phyloP scores from a whole-genome alignment of 2,797 vertebrate genomes.

The Alosa sapidissima region DNA sequence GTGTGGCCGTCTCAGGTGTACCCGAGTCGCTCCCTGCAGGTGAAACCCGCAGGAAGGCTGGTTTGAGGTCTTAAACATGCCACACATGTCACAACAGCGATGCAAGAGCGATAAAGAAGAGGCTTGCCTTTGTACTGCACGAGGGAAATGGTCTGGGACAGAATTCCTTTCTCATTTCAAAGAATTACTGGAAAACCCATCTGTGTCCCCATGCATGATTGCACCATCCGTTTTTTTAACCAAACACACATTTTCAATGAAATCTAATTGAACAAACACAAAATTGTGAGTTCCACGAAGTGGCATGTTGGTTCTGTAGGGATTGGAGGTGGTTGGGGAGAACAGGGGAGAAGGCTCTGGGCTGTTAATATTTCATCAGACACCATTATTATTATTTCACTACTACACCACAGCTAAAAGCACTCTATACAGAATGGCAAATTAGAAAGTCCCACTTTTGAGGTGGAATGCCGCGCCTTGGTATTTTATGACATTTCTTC shows the following conservation, averaged over 20 bases:
- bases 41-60: neutral
- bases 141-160: neutral
- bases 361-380: constrained; percentile 64
- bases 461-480: neutral
- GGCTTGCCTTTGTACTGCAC: neutral
- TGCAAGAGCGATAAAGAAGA: neutral
- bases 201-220: neutral
- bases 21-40: neutral
- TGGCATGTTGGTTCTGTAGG: neutral
- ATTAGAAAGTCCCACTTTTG: constrained; percentile 45
- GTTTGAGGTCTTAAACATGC: neutral
- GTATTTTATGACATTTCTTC: neutral
- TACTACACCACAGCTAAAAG: constrained; percentile 53
- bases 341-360: constrained; percentile 47
- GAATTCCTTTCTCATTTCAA: neutral
- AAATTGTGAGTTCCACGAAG: constrained; percentile 7
- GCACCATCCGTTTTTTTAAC: neutral
- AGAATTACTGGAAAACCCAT: neutral
- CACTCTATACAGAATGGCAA: constrained; percentile 63
- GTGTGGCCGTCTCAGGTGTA: neutral
- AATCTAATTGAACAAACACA: neutral
- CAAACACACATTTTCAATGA: neutral
- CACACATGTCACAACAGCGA: neutral
- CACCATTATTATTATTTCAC: constrained; percentile 46
- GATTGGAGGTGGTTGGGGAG: constrained; percentile 30